These are phyloP conservation scores for Leucosticte australis DNA, from an alignment of 2,113 vertebrate species.

Conservation along the genomic window DNA sequence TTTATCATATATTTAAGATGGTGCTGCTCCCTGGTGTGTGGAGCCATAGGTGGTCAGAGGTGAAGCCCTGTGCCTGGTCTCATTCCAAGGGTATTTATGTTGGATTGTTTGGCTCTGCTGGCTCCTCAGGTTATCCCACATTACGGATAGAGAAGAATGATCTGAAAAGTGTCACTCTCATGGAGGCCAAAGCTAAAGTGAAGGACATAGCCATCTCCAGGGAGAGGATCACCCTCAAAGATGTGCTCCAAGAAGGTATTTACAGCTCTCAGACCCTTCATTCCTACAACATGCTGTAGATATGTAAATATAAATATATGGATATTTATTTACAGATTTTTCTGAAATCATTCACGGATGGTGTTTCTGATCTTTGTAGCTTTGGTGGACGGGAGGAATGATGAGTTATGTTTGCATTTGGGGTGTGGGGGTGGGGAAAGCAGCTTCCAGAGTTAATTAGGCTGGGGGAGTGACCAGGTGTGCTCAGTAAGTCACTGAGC, in stretches of 20 bases:
- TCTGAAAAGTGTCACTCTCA: slow-evolving; percentile 91
- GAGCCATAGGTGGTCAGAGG: not conserved
- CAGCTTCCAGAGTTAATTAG: not conserved
- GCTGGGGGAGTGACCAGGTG: fast-evolving
- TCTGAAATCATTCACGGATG: not conserved
- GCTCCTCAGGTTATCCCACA: slow-evolving; percentile 90
- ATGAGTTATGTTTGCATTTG: not conserved
- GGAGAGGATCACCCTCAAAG: slow-evolving; percentile 92
- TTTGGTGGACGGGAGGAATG: not conserved
- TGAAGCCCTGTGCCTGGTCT: not conserved
- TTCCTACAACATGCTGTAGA: not conserved
- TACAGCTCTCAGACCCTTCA: not conserved
- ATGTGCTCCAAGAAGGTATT: slow-evolving; percentile 96
- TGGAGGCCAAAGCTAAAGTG: slow-evolving; percentile 96
- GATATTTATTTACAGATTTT: not conserved
- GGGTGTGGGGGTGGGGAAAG: not conserved
- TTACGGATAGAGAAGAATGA: slow-evolving; percentile 99
- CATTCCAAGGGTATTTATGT: slow-evolving; percentile 75
- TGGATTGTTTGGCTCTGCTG: slow-evolving; percentile 81
- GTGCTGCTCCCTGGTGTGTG: not conserved
- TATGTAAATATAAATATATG: not conserved
- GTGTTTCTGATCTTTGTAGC: not conserved
- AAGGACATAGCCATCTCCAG: slow-evolving; percentile 97
- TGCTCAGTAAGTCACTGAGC: not conserved
- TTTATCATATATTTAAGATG: not conserved